Conservation (phyloP, 1,140 invertebrate species). For the Maconellicoccus hirsutus region DNA sequence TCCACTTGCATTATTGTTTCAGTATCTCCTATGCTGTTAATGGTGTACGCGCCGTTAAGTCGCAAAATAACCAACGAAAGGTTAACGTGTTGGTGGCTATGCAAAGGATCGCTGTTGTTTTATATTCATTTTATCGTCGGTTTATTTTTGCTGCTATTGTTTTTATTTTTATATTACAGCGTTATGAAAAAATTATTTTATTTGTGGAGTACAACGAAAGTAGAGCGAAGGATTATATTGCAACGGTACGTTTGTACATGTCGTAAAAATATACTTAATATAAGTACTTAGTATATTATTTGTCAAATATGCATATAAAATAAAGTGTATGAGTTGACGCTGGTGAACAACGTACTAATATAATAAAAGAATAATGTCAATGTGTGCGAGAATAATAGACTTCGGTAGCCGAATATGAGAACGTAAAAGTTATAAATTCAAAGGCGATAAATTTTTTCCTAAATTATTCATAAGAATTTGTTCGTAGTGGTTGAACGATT, state of each 20-base stretch:
- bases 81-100: conserved; percentile 13
- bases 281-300: background rate
- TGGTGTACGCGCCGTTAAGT: conserved; percentile 11
- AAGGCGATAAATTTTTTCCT: too few relatives aligned
- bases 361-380: too few relatives aligned
- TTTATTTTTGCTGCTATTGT: conserved; percentile 12
- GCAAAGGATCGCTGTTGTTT: conserved; percentile 17
- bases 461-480: too few relatives aligned
- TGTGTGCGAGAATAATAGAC: too few relatives aligned
- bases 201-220: conserved; percentile 1
- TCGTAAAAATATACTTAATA: background rate
- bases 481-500: too few relatives aligned
- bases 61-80: conserved; percentile 10
- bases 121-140: conserved; percentile 13
- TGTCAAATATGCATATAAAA: background rate
- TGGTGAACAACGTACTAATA: background rate
- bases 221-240: conserved; percentile 7
- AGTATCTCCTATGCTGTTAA: conserved; percentile 12
- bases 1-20: background rate
- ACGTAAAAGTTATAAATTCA: too few relatives aligned
- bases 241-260: conserved; percentile 6
- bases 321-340: background rate
- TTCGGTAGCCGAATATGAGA: too few relatives aligned
- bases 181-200: conserved; percentile 19
- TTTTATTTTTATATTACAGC: conserved; percentile 17